Evolutionary conservation across 2,797 vertebrate genomes (phyloP), one percentile per base, ranked within the genome.

Genomic region (Falco cherrug): DNA sequence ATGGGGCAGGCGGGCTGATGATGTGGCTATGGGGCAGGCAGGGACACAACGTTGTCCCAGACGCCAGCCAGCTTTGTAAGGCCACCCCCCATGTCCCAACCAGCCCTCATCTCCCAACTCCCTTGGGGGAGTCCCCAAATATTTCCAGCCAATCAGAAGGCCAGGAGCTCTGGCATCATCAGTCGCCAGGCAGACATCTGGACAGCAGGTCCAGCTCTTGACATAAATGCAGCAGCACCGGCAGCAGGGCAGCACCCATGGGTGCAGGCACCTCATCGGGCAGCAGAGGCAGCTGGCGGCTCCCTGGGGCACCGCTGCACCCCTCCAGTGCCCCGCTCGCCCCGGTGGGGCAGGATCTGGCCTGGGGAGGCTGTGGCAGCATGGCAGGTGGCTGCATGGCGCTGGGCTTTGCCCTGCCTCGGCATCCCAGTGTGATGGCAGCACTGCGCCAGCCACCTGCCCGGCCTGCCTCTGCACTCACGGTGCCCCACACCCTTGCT

Each of bases 131-230:
- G 17, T 29, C 3, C 26, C 16, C 5, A 3, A 76, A 48, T 9
- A 67, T 54, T 39, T 33, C 12, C 6, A 90, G 47, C 96, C 92
- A 96, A 95, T 92, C 48, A 65, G 73, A 29, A 59, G 9, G 17
- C 31, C 1, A 10, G 26, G 0, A 1, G 3, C 5, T 1, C 2
- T 97, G 94, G 96, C 64, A 43, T 98, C 97, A 97, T 1, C 69
- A 71, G 97, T 98, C 96, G 25, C 98, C 63, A 37, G 97, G 97
- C 94, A 97, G 97, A 97, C 59, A 4, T 18, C 33, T 18, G 1
- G 4, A 87, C 85, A 0, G 64, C 63, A 29, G 16, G 68, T 26
- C 84, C 79, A 69, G 6, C 2, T 50, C 18, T 2, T 73, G 29
- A 74, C 94, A 19, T 16, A 41, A 41, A 41, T 4, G 48, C 35